Base-by-base conservation (phyloP, 2,888 invertebrate species). In the Anthrax anthrax region DNA sequence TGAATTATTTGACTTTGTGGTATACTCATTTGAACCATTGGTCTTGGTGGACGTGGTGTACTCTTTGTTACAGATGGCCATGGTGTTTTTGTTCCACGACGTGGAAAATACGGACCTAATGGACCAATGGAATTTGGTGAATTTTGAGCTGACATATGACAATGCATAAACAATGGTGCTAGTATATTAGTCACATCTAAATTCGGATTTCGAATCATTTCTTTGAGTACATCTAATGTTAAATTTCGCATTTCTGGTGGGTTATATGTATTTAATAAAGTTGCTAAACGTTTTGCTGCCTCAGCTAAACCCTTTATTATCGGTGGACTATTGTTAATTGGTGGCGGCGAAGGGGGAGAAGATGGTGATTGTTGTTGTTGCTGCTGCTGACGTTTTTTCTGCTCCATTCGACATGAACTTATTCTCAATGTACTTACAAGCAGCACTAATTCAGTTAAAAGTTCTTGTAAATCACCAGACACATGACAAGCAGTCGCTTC, bases 401-500 rank as follows among this genome's bases (percentile, higher is more conserved):
- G 61, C 47, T 60, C 63, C 39, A 65, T 64, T 8, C 65, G 52
- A 37, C 63, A 63, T 13, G 62, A 72, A 46, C 79, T 75, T 51
- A 80, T 72, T 61, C 84, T 75, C 51, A 85, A 70, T 51, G 84
- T 83, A 43, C 82, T 76, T 44, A 82, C 75, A 18, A 86, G 67
- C 49, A 85, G 77, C 44, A 81, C 76, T 58, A 85, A 77, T 63
- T 86, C 83, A 1, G 81, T 78, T 51, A 94, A 73, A 39, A 94
- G 76, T 56, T 91, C 88, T 34, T 87, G 77, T 47, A 94, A 73
- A 65, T 94, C 94, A 4, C 79, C 80, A 1, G 81, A 80, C 16
- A 87, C 84, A 63, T 87, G 86, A 59, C 86, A 88, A 1, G 88
- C 88, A 10, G 91, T 89, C 47, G 91, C 91, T 67, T 94, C 92